Conservation (phyloP, 2,888 invertebrate genomes). For the Drosophila multiciliata region DNA sequence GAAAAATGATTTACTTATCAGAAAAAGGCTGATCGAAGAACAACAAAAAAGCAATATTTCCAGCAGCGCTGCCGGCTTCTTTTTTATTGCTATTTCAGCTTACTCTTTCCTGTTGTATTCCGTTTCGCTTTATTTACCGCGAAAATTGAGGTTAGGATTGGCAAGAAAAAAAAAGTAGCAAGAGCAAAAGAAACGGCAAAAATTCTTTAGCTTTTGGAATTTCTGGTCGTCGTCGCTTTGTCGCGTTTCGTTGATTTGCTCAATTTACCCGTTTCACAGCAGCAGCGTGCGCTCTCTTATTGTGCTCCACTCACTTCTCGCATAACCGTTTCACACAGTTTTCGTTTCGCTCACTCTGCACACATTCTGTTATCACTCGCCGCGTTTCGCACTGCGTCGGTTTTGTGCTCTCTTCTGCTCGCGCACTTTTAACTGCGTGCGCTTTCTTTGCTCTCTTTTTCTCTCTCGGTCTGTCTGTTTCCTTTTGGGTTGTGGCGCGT, state of each 20-base stretch:
- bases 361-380: conserved; percentile 62
- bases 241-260: conserved; percentile 45
- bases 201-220: conserved; percentile 63
- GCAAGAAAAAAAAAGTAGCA: conserved; percentile 16
- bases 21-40: conserved; percentile 23
- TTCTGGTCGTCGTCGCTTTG: conserved; percentile 36
- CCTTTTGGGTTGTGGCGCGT: conserved; percentile 46
- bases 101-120: conserved; percentile 41
- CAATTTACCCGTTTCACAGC: conserved; percentile 57
- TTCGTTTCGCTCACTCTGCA: conserved; percentile 45
- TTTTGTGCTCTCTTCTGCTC: conserved; percentile 29
- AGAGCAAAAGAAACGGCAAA: conserved; percentile 49
- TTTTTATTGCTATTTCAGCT: conserved; percentile 23
- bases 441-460: conserved; percentile 44
- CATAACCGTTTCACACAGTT: conserved; percentile 77
- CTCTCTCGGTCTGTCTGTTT: conserved; percentile 33
- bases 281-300: conserved; percentile 17
- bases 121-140: conserved; percentile 62
- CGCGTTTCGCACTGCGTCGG: conserved; percentile 56
- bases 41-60: conserved; percentile 23
- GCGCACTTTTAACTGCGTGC: conserved; percentile 56
- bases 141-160: conserved; percentile 70
- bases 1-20: conserved; percentile 44
- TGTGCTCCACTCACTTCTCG: conserved; percentile 17
- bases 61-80: conserved; percentile 51